These are phyloP conservation scores for Oxystoma pomonae DNA, from an alignment of 2,888 invertebrate genomes.

Conservation along the genomic window DNA sequence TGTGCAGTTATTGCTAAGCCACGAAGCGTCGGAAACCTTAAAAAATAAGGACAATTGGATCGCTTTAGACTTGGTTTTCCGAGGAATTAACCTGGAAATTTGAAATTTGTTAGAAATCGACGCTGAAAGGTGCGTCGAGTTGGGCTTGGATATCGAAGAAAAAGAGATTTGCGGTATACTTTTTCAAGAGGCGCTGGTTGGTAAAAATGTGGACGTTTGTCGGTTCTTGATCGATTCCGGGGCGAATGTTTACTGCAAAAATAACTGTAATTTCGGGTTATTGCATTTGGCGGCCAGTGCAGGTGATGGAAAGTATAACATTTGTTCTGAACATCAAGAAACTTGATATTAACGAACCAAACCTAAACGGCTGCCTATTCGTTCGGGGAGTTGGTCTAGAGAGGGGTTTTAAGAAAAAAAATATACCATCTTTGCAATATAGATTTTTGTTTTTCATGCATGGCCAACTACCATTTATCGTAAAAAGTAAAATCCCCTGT, in stretches of 20 bases:
- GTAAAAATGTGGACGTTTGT: conserved; percentile 46
- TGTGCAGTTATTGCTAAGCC: conserved; percentile 47
- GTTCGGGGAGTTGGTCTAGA: too few species aligned
- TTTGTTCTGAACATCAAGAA: too few species aligned
- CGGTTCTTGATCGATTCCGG: conserved; percentile 42
- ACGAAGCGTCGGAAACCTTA: conserved; percentile 49
- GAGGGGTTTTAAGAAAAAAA: too few species aligned
- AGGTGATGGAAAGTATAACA: too few species aligned
- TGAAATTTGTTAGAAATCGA: conserved; percentile 41
- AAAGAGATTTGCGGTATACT: conserved; percentile 58
- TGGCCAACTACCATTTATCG: too few species aligned
- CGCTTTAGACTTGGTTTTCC: conserved; percentile 55
- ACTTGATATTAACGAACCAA: conserved; percentile 45
- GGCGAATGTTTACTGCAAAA: conserved; percentile 41
- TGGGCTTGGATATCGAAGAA: background rate
- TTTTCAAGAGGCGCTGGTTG: conserved; percentile 57
- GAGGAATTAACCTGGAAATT: conserved; percentile 51
- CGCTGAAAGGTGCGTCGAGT: conserved; percentile 21
- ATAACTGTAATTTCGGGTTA: conserved; percentile 48
- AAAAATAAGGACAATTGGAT: conserved; percentile 68
- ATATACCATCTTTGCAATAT: too few species aligned
- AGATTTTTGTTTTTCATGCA: too few species aligned
- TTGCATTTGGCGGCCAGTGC: conserved; percentile 52
- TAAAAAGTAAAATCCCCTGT: too few species aligned
- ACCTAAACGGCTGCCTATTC: conserved; percentile 44